A percentile compares a stretch with the other conserved stretches of the same genome.
phyloP scores from a whole-genome alignment of 2,113 vertebrate genomes.

The Chiloscyllium plagiosum region DNA sequence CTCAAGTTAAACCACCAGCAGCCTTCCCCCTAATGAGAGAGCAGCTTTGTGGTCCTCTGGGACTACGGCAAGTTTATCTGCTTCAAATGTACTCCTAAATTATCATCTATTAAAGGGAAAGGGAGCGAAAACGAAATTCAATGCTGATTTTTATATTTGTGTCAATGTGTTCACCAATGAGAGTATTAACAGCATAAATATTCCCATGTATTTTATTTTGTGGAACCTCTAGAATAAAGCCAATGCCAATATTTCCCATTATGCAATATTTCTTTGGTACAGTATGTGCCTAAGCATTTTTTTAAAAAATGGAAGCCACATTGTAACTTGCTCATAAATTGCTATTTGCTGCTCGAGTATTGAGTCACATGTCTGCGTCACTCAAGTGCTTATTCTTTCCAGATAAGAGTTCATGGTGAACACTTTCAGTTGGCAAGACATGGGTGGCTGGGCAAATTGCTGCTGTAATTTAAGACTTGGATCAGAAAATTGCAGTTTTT shows the following conservation, averaged over 20 bases:
- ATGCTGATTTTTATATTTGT: neutral
- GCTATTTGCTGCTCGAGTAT: neutral
- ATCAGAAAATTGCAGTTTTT: neutral
- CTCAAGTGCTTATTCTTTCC: neutral
- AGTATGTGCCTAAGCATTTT: neutral
- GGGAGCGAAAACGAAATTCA: neutral
- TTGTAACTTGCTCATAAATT: conserved; percentile 3
- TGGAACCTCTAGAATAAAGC: neutral
- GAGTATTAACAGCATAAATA: neutral
- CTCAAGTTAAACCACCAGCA: no score
- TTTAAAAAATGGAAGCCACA: neutral
- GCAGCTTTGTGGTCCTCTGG: no score
- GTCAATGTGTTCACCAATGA: neutral
- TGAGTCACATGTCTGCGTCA: neutral
- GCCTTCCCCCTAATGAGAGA: no score
- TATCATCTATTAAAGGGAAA: neutral
- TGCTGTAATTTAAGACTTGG: neutral
- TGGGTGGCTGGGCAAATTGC: neutral
- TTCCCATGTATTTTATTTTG: neutral
- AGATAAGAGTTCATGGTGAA: neutral
- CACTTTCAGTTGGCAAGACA: neutral
- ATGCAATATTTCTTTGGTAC: neutral
- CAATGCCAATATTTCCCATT: neutral
- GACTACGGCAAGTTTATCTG: no score
- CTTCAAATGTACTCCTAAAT: neutral